Percentiles rank a stretch among this genome's conserved stretches.
phyloP scores from a whole-genome alignment of 2,888 invertebrate species.

The Cephus spinipes region DNA sequence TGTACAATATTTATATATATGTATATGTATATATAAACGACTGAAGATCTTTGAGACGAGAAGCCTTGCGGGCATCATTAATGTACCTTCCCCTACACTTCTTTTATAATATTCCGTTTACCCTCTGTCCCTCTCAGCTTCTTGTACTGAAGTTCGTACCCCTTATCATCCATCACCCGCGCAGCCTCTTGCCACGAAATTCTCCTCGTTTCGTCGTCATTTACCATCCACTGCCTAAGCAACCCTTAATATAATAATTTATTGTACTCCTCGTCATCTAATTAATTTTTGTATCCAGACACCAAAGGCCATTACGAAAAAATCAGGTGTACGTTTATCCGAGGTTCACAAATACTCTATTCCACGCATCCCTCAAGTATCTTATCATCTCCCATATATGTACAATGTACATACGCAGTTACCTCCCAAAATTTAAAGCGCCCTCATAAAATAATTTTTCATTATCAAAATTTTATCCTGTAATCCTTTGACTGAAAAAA shows the following conservation, averaged over 20 bases:
- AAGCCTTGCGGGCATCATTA: slow-evolving; percentile 59
- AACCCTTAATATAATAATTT: slow-evolving; percentile 37
- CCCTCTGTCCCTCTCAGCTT: slow-evolving; percentile 7
- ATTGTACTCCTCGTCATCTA: slow-evolving; percentile 37
- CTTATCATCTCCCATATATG: not conserved
- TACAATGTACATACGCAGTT: not conserved
- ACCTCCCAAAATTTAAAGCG: not conserved
- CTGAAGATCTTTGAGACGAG: slow-evolving; percentile 33
- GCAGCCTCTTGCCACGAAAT: slow-evolving; percentile 6
- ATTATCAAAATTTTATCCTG: too few relatives aligned
- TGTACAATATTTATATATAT: slow-evolving; percentile 3
- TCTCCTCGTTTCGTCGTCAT: slow-evolving; percentile 2
- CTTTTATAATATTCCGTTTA: slow-evolving; percentile 35
- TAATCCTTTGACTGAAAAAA: not conserved
- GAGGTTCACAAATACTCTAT: too few relatives aligned
- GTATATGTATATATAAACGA: not conserved
- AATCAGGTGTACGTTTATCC: too few relatives aligned
- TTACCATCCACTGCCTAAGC: not conserved
- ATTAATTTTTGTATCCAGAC: slow-evolving; percentile 38
- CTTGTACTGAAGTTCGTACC: not conserved
- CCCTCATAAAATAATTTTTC: not conserved
- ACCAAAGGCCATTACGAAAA: too few relatives aligned
- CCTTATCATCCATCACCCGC: not conserved
- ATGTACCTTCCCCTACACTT: slow-evolving; percentile 38
- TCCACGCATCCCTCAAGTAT: too few relatives aligned